Percentiles rank a stretch among this genome's conserved stretches.
These are phyloP conservation scores for Polypedilum pembai DNA, from an alignment of 1,140 invertebrate genomes.

Conservation along the genomic window DNA sequence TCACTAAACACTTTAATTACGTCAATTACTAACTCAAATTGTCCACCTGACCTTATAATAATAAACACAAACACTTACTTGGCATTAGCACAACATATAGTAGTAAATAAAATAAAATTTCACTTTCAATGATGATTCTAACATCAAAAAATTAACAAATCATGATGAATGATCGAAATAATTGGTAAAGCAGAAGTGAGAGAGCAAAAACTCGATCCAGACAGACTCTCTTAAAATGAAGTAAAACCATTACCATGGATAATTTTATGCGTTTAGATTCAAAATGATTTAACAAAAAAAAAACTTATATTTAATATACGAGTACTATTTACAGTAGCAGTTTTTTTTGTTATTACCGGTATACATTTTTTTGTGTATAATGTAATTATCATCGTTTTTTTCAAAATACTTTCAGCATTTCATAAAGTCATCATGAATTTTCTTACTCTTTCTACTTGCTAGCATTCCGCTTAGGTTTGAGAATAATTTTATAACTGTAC, in stretches of 20 bases:
- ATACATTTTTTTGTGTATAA: not conserved
- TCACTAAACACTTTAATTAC: too few relatives aligned
- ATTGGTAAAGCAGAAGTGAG: slow-evolving; percentile 23
- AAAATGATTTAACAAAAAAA: slow-evolving; percentile 25
- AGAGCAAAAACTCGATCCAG: slow-evolving; percentile 12
- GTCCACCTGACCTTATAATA: too few relatives aligned
- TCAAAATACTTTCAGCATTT: not conserved
- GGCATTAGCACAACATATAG: not conserved
- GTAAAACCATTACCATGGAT: slow-evolving; percentile 23
- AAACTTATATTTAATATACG: not conserved
- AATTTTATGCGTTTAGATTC: slow-evolving; percentile 20
- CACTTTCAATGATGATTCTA: slow-evolving; percentile 25
- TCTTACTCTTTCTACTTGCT: not conserved
- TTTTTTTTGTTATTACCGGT: not conserved
- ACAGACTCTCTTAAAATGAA: slow-evolving; percentile 6
- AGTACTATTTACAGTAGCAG: not conserved
- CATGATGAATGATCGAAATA: slow-evolving; percentile 28
- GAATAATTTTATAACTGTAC: not conserved
- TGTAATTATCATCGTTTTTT: slow-evolving; percentile 11
- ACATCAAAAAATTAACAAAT: slow-evolving; percentile 24
- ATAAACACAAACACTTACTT: too few relatives aligned
- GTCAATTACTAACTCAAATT: too few relatives aligned
- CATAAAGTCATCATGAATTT: slow-evolving; percentile 8
- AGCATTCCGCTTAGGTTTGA: too few relatives aligned
- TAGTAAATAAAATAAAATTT: slow-evolving; percentile 1